A percentile compares a stretch with the other conserved stretches of the same genome.
These are phyloP conservation scores for Diglossa cyanea DNA, from an alignment of 2,797 vertebrate species.

Conservation along the genomic window DNA sequence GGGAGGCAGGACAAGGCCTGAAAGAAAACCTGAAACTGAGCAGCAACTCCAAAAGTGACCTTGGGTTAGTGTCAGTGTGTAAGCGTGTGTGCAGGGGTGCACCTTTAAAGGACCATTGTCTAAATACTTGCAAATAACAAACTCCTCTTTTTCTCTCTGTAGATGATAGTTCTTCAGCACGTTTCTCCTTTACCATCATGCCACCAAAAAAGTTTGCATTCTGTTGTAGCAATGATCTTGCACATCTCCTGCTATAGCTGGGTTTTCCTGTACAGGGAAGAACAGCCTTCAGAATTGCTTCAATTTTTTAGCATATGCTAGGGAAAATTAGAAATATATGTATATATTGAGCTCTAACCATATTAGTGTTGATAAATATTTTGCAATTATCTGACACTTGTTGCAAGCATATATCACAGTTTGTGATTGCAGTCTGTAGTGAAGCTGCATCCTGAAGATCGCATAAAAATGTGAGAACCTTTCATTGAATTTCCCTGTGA, in stretches of 20 bases:
- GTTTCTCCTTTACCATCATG: not conserved
- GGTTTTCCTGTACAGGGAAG: not conserved
- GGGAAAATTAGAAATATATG: conserved; percentile 46
- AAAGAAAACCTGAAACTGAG: not conserved
- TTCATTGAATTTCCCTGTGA: conserved; percentile 64
- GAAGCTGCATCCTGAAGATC: conserved; percentile 65
- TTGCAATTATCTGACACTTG: conserved; percentile 68
- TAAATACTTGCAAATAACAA: not conserved
- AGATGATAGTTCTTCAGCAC: not conserved
- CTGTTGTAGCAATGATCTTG: not conserved
- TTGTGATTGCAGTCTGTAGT: conserved; percentile 64
- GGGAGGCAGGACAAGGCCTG: not conserved
- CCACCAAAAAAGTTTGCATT: not conserved
- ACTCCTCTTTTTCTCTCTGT: not conserved
- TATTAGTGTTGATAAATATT: conserved; percentile 72
- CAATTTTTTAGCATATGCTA: conserved; percentile 50
- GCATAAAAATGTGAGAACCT: conserved; percentile 29
- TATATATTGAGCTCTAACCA: conserved; percentile 52
- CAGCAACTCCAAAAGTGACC: not conserved
- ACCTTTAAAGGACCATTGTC: not conserved
- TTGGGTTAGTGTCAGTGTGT: not conserved
- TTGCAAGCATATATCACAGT: conserved; percentile 56
- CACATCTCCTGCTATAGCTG: not conserved
- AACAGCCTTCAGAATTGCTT: conserved; percentile 55
- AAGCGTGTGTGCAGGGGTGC: not conserved